Evolutionary conservation across 2,888 invertebrate species (phyloP).

Genomic region (Ferrisia virgata): DNA sequence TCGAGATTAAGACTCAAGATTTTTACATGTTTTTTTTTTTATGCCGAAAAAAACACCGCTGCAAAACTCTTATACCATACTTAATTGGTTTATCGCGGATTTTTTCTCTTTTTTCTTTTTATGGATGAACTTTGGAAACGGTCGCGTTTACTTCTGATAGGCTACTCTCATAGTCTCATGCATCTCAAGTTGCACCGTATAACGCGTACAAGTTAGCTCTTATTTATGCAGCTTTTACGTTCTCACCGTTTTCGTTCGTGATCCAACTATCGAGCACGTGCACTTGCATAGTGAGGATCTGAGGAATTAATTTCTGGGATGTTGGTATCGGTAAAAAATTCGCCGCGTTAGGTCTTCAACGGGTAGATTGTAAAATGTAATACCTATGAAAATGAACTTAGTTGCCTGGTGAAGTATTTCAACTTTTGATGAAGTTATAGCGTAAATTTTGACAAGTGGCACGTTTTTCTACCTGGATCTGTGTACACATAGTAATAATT

Average conservation of each 20-base stretch:
- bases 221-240: not conserved
- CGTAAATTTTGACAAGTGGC: slow-evolving; percentile 11
- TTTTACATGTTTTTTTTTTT: not conserved
- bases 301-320: not conserved
- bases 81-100: not conserved
- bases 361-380: not conserved
- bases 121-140: not conserved
- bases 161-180: no score
- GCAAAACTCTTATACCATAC: not conserved
- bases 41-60: not conserved
- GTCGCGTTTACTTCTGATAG: not conserved
- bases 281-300: not conserved
- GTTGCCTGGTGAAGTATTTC: not conserved
- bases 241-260: not conserved
- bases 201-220: no score
- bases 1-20: not conserved
- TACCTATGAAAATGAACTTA: no score
- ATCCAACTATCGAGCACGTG: not conserved
- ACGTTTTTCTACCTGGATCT: not conserved
- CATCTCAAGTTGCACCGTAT: no score
- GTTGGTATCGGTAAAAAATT: not conserved
- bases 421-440: not conserved
- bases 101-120: not conserved
- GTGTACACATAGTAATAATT: not conserved
- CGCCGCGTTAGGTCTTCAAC: not conserved